Evolutionary conservation across 2,888 invertebrate species (phyloP), one percentile per base, ranked within the genome.

Genomic region (Himalopsyche anomala): DNA sequence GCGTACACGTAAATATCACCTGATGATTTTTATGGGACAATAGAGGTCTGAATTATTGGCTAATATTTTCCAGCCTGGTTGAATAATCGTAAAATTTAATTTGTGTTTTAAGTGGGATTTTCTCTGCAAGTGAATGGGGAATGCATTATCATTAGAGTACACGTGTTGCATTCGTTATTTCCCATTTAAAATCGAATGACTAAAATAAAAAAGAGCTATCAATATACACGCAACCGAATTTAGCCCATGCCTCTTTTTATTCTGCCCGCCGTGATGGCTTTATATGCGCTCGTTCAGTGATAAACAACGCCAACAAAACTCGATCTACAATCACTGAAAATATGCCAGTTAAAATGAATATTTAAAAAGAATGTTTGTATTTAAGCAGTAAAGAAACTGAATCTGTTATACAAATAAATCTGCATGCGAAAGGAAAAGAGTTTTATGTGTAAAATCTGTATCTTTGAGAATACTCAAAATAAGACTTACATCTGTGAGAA

Each of bases 101-200:
- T 83, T 74, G 83, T 42, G 69, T 69, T 28, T 51, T 69, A 69
- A 74, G 69, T 83, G 69, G 83, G 83, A 38, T 83, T 83, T 51
- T 38, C 19, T 40, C 79, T 28, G 19, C 45, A 51, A 62, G 51
- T 45, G 85, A 56, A 45, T 81, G 84, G 62, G 55, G 40, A 62
- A 86, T 80, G 80, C 87, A 85, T 85, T 85, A 87, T 87, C 87
- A 83, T 87, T 85, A 85, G 84, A 36, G n/a, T 55, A 80, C 85
- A 87, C 87, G 81, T 85, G 87, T 82, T 85, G 84, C 80, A 38
- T 80, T 56, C 87, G 51, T 85, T 87, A 83, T 79, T 87, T 80
- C 55, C 45, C 55, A 79, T 84, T 85, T 54, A 51, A 74, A 51
- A 84, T 42, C 84, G 36, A 84, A 86, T 80, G 28, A 55, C 83